Base-by-base conservation (phyloP, 1,140 invertebrate genomes). In the Radopholus similis region DNA sequence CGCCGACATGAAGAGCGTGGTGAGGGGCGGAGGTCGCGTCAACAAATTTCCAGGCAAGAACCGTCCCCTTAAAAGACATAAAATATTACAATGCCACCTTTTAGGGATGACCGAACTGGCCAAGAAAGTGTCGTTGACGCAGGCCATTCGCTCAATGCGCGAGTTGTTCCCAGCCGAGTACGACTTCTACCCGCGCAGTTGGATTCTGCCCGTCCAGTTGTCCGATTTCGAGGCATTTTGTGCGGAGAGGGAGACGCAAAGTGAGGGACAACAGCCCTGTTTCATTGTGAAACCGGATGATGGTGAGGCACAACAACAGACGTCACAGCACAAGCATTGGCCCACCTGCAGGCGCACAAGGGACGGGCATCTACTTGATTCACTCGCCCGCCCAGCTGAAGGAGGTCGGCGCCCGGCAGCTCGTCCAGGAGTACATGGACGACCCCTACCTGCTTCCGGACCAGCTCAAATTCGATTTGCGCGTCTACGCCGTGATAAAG, bases 241-340 rank as follows among this genome's bases (percentile, higher is more conserved):
- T 35, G 79, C 15, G 34, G 11, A 51, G 23, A 42, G 18, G 72
- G 72, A 32, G 77, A 76, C 51, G 76, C 76, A 62, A 47, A 51
- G 49, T 21, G 51, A 71, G 8, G 77, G 77, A 71, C 70, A 77
- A 13, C 75, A 76, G 53, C 78, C 77, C 32, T 85, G 83, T 51
- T 86, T 78, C 70, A 86, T 86, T 62, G 82, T 86, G 11, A 86
- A 86, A 71, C 86, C 86, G 5, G 84, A 86, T 70, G 79, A 83
- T 42, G 79, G 78, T 82, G 13, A 47, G 13, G 8, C 55, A 32
- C 11, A 11, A 13, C 18, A 13, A 18, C 13, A 42, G 6, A 2
- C 18, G 18, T 60, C 21, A 26, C 23, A 26, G 47, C 9, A 51
- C 1, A n/a, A n/a, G n/a, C n/a, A 6, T 51, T 6, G 26, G 23